Conservation (phyloP, 1,140 invertebrate genomes). For the Drosophila tsacasi region DNA sequence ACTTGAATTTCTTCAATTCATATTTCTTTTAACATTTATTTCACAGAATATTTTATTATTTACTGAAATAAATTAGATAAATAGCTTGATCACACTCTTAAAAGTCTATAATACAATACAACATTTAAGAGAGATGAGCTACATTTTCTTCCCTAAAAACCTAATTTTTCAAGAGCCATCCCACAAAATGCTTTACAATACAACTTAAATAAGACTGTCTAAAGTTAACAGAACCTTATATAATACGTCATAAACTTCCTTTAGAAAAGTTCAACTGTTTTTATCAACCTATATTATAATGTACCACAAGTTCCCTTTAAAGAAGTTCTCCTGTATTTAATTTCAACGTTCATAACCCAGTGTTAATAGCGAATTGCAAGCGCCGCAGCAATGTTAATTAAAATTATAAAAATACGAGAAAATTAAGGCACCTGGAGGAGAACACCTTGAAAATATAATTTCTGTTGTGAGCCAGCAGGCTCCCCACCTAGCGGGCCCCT, state of each 20-base stretch:
- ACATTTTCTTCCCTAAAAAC: neutral
- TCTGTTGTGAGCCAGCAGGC: constrained; percentile 61
- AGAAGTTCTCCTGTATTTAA: constrained; percentile 4
- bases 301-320: neutral
- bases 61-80: too few species aligned
- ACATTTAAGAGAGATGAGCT: too few species aligned
- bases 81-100: too few species aligned
- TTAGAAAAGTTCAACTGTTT: too few species aligned
- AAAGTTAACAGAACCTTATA: neutral
- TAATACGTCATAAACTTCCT: too few species aligned
- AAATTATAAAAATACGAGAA: constrained; percentile 64
- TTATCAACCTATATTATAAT: too few species aligned
- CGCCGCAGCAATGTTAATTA: constrained; percentile 70
- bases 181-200: neutral
- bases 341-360: neutral
- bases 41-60: too few species aligned
- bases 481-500: constrained; percentile 24
- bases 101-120: too few species aligned
- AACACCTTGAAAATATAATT: constrained; percentile 83
- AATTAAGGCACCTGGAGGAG: constrained; percentile 65
- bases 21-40: too few species aligned
- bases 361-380: constrained; percentile 69
- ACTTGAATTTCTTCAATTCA: too few species aligned
- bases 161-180: neutral
- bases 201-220: neutral